phyloP scores from a whole-genome alignment of 2,888 invertebrate genomes.

The Pseudanteris insignis region DNA sequence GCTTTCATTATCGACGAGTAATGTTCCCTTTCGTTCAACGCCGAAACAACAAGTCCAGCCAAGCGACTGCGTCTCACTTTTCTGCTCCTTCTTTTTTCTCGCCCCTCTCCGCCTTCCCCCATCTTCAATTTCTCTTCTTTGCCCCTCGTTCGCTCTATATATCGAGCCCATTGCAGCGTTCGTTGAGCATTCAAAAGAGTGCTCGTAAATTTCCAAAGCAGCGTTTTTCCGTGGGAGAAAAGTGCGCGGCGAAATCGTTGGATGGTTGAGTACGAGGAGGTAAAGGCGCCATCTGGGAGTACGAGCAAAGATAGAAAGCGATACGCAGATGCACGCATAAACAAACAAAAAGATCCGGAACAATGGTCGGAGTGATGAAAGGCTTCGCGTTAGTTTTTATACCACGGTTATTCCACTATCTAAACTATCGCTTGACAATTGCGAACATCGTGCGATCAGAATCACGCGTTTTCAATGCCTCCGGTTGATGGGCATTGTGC shows the following conservation, averaged over 20 bases:
- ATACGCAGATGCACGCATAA: constrained; percentile 8
- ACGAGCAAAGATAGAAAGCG: constrained; percentile 11
- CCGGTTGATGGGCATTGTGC: too few relatives aligned
- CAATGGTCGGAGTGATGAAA: constrained; percentile 14
- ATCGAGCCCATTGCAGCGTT: too few relatives aligned
- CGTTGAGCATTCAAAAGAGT: constrained; percentile 29
- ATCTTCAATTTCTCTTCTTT: too few relatives aligned
- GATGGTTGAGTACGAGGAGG: constrained; percentile 20
- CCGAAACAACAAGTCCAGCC: constrained; percentile 8
- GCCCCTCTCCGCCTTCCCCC: too few relatives aligned
- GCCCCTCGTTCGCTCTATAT: too few relatives aligned
- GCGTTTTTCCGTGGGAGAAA: constrained; percentile 17
- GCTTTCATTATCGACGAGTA: constrained; percentile 31
- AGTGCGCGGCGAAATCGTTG: constrained; percentile 21
- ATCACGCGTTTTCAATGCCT: too few relatives aligned
- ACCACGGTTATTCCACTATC: constrained; percentile 30
- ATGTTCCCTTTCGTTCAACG: constrained; percentile 8
- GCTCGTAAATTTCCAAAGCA: constrained; percentile 30
- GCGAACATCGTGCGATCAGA: too few relatives aligned
- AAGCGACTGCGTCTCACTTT: constrained; percentile 20
- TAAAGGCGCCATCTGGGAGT: constrained; percentile 28
- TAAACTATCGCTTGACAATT: too few relatives aligned
- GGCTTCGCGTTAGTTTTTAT: too few relatives aligned
- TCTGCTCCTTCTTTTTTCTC: too few relatives aligned
- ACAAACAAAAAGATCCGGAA: constrained; percentile 24